phyloP scores from a whole-genome alignment of 2,797 vertebrate genomes.

The Acanthurus leucopareius region DNA sequence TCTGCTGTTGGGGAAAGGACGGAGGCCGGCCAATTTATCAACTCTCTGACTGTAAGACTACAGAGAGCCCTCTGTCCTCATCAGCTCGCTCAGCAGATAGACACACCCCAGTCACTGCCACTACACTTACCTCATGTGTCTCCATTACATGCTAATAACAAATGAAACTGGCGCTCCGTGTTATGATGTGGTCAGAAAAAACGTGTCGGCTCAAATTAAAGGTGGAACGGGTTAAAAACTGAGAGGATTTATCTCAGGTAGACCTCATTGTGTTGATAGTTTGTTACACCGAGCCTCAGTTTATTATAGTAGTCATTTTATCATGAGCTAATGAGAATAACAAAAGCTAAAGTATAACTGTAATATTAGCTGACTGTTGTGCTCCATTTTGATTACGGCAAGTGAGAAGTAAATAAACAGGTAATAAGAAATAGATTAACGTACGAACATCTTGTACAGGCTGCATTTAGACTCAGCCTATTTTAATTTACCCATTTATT shows the following conservation, averaged over 20 bases:
- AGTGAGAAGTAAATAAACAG: constrained; percentile 7
- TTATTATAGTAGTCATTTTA: constrained; percentile 24
- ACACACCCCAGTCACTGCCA: constrained; percentile 68
- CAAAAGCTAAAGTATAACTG: constrained; percentile 11
- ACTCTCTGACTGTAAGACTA: constrained; percentile 69
- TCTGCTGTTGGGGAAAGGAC: constrained; percentile 49
- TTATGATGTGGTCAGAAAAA: constrained; percentile 30
- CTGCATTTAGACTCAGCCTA: not conserved
- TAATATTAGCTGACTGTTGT: not conserved
- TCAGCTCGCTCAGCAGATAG: constrained; percentile 75
- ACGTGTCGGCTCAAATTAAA: constrained; percentile 18
- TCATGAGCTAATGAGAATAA: constrained; percentile 35
- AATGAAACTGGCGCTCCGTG: constrained; percentile 35
- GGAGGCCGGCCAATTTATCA: constrained; percentile 69
- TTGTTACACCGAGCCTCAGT: constrained; percentile 4
- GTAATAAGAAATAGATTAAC: constrained; percentile 11
- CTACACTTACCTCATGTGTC: constrained; percentile 69
- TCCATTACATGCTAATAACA: constrained; percentile 75
- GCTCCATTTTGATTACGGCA: constrained; percentile 14
- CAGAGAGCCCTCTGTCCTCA: constrained; percentile 78
- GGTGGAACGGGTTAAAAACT: constrained; percentile 41
- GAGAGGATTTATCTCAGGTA: not conserved
- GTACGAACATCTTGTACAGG: not conserved
- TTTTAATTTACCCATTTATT: not conserved
- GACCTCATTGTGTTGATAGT: not conserved